Evolutionary conservation across 2,113 vertebrate genomes (phyloP).

Genomic region (Chitala chitala): DNA sequence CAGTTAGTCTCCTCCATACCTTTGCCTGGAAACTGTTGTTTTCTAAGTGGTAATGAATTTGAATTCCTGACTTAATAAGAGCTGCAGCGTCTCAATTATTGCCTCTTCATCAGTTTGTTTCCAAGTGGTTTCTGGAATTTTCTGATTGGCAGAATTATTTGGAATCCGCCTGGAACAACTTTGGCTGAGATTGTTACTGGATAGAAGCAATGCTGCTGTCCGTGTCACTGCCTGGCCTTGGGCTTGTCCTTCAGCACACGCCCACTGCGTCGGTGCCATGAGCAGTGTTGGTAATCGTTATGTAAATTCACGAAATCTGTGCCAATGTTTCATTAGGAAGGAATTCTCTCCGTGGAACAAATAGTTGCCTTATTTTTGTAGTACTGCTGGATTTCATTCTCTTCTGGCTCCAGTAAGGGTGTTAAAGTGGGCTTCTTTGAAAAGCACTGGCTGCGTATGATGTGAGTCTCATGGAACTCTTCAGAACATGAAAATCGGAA

Average conservation of each 20-base stretch:
- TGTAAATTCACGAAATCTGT: slow-evolving; percentile 58
- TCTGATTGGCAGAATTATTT: too few relatives aligned
- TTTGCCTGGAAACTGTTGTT: background rate
- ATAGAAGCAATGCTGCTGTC: too few relatives aligned
- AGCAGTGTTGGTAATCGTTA: slow-evolving; percentile 54
- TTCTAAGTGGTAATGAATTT: background rate
- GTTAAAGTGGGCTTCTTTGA: too few relatives aligned
- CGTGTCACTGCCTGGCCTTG: too few relatives aligned
- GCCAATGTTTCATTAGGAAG: slow-evolving; percentile 60
- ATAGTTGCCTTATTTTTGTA: slow-evolving; percentile 18
- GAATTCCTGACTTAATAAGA: background rate
- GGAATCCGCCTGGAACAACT: too few relatives aligned
- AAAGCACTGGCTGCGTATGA: too few relatives aligned
- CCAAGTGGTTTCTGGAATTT: too few relatives aligned
- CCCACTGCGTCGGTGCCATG: slow-evolving; percentile 43
- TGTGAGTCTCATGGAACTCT: too few relatives aligned
- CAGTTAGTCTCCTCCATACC: background rate
- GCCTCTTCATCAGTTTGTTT: too few relatives aligned
- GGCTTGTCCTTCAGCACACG: background rate
- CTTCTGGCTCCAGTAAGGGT: background rate
- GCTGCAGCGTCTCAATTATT: too few relatives aligned
- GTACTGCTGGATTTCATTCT: slow-evolving; percentile 28
- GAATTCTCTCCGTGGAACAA: slow-evolving; percentile 51
- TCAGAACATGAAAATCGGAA: background rate
- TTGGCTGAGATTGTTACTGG: too few relatives aligned